phyloP scores from a whole-genome alignment of 2,888 invertebrate genomes.

The Philopedon plagiatum region DNA sequence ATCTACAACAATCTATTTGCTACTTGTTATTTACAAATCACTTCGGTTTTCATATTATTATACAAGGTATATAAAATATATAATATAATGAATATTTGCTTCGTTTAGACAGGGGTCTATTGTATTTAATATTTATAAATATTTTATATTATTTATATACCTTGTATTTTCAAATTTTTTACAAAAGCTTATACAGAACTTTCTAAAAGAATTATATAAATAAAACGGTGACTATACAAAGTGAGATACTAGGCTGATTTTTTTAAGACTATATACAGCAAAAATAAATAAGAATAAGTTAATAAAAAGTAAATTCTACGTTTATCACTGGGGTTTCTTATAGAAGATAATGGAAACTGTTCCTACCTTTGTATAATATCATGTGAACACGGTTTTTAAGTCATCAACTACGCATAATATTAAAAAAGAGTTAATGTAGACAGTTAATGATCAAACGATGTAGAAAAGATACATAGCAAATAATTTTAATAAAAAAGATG shows the following conservation, averaged over 20 bases:
- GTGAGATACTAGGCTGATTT: constrained; percentile 52
- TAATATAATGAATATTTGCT: background rate
- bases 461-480: too few species aligned
- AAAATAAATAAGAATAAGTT: constrained; percentile 48
- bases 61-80: constrained; percentile 4
- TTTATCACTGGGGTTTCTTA: constrained; percentile 4
- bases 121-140: too few species aligned
- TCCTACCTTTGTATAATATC: too few species aligned
- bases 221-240: constrained; percentile 30
- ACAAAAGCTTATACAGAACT: background rate
- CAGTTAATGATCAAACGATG: too few species aligned
- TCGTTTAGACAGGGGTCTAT: background rate
- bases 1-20: constrained; percentile 49
- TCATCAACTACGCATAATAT: too few species aligned
- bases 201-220: constrained; percentile 22
- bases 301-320: constrained; percentile 31
- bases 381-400: too few species aligned
- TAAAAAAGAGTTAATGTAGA: too few species aligned
- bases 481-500: too few species aligned
- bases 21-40: constrained; percentile 41
- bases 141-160: constrained; percentile 5
- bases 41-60: constrained; percentile 19
- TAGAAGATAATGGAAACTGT: background rate
- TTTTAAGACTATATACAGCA: constrained; percentile 49
- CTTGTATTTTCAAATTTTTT: background rate